Conservation (phyloP, 92 coral and sea anemone genomes). For the Actinostola sp. region DNA sequence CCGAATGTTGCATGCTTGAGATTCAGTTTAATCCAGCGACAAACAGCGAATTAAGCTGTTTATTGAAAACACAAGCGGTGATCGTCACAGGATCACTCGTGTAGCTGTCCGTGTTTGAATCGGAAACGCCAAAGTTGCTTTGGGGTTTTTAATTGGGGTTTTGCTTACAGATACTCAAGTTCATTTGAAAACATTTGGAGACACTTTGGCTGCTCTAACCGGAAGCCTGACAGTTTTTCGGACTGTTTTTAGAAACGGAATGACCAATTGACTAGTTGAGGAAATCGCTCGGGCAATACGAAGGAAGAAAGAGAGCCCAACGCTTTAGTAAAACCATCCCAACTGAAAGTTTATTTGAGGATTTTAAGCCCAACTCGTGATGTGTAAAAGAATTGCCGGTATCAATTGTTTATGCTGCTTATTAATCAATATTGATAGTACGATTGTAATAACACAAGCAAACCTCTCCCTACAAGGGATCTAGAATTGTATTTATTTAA, state of each 20-base stretch:
- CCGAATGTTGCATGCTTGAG: slow-evolving; percentile 4
- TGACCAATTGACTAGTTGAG: neutral
- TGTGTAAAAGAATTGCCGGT: neutral
- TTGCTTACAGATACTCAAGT: slow-evolving; percentile 40
- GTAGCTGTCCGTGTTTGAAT: slow-evolving; percentile 6
- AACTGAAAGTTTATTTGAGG: neutral
- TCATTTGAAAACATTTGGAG: slow-evolving; percentile 22
- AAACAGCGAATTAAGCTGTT: slow-evolving; percentile 29
- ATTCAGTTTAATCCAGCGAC: slow-evolving; percentile 6
- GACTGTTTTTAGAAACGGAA: slow-evolving; percentile 9
- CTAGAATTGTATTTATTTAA: neutral
- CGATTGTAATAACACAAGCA: slow-evolving; percentile 1
- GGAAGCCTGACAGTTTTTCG: slow-evolving; percentile 22
- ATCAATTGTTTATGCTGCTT: slow-evolving; percentile 11
- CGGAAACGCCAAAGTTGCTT: slow-evolving; percentile 34
- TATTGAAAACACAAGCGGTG: slow-evolving; percentile 28
- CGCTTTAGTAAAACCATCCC: too few species aligned
- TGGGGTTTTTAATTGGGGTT: slow-evolving; percentile 4
- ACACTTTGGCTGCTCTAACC: slow-evolving; percentile 45
- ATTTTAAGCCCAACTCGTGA: slow-evolving; percentile 1
- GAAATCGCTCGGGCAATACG: slow-evolving; percentile 5
- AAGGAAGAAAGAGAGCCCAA: neutral
- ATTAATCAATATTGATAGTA: slow-evolving; percentile 40
- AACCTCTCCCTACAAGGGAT: neutral
- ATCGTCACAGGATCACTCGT: slow-evolving; percentile 23